These are phyloP conservation scores for Plagiodera versicolora DNA, from an alignment of 2,888 invertebrate genomes.

Conservation along the genomic window DNA sequence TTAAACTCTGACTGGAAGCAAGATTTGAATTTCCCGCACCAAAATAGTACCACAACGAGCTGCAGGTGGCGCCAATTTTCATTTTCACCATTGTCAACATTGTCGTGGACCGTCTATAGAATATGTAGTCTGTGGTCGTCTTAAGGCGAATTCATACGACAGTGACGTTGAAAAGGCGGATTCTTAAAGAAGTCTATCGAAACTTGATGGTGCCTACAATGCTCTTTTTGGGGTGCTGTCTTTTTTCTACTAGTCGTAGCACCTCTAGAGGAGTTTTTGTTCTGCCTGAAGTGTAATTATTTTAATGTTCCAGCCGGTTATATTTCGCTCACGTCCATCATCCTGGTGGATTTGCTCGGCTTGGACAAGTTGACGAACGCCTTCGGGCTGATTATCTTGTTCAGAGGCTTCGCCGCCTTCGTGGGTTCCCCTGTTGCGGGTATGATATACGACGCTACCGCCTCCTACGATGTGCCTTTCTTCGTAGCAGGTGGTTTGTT, in stretches of 20 bases:
- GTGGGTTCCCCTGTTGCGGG: slow-evolving; percentile 95
- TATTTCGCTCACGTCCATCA: slow-evolving; percentile 94
- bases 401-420: slow-evolving; percentile 92
- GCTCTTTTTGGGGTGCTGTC: no score
- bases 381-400: slow-evolving; percentile 87
- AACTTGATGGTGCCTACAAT: no score
- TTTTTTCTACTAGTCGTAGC: no score
- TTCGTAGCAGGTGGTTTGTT: slow-evolving; percentile 90
- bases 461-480: slow-evolving; percentile 86
- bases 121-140: no score
- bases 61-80: slow-evolving; percentile 12
- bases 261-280: no score
- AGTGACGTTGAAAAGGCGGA: no score
- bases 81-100: slow-evolving; percentile 51
- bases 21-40: no score
- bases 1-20: no score
- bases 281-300: no score
- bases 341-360: slow-evolving; percentile 92
- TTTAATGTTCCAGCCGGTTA: slow-evolving; percentile 95
- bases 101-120: no score
- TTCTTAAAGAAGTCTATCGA: no score
- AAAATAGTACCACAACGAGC: slow-evolving; percentile 15
- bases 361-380: slow-evolving; percentile 90
- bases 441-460: slow-evolving; percentile 84
- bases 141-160: no score